phyloP scores from a whole-genome alignment of 2,797 vertebrate species.

The Gobio occitaniae region DNA sequence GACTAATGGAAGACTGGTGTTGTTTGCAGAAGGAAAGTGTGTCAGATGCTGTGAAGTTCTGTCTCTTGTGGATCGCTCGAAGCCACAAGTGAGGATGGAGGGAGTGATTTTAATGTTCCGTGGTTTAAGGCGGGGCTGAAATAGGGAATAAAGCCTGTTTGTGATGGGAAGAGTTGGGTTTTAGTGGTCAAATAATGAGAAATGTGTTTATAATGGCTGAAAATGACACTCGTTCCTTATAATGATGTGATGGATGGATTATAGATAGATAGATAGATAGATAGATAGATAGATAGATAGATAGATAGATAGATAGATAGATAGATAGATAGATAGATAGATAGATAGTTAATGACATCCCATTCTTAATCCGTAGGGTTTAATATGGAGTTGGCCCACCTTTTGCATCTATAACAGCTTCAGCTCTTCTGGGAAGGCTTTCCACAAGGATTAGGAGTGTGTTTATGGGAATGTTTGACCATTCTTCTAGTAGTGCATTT shows the following conservation, averaged over 20 bases:
- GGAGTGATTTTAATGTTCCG: background rate
- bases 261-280: background rate
- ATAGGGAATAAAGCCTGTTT: background rate
- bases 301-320: background rate
- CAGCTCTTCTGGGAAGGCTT: too few relatives aligned
- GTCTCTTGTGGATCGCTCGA: background rate
- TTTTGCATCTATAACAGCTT: too few relatives aligned
- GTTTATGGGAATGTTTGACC: too few relatives aligned
- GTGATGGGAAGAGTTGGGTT: background rate
- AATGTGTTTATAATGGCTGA: background rate
- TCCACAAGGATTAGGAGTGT: too few relatives aligned
- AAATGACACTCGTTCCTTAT: background rate
- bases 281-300: background rate
- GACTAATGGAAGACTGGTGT: background rate
- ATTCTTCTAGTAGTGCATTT: too few relatives aligned
- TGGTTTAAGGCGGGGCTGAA: background rate
- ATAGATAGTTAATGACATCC: too few relatives aligned
- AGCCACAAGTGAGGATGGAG: background rate
- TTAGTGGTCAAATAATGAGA: background rate
- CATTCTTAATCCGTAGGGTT: too few relatives aligned
- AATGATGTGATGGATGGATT: background rate
- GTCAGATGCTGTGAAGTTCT: background rate
- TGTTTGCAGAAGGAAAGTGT: conserved; percentile 18
- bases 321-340: background rate
- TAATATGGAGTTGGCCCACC: too few relatives aligned